phyloP scores from a whole-genome alignment of 2,113 vertebrate species.

The Leptobrachium ailaonicum region DNA sequence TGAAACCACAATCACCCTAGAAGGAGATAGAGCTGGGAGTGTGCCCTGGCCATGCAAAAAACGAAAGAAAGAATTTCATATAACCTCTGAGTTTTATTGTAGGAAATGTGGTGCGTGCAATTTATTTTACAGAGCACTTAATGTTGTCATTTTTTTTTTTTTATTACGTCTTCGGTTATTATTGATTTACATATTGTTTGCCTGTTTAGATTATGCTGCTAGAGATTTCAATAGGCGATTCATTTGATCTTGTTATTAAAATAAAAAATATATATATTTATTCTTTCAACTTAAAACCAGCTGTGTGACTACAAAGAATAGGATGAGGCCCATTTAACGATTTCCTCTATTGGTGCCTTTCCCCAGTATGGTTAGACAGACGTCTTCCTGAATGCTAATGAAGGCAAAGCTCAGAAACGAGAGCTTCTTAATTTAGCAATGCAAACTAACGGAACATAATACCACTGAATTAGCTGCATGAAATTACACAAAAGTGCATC shows the following conservation, averaged over 20 bases:
- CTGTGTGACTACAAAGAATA: background rate
- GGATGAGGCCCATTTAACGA: background rate
- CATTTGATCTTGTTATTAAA: constrained; percentile 5
- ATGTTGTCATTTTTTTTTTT: constrained; percentile 7
- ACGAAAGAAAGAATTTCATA: constrained; percentile 6
- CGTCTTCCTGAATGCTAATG: background rate
- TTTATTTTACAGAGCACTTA: constrained; percentile 12
- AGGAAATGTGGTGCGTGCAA: constrained; percentile 3
- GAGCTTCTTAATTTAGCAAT: background rate
- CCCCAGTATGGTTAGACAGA: background rate
- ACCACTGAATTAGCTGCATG: background rate
- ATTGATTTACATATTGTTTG: constrained; percentile 29
- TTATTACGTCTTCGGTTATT: constrained; percentile 11
- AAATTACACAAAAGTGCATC: background rate
- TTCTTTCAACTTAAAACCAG: background rate
- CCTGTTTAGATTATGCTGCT: background rate
- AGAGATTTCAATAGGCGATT: constrained; percentile 20
- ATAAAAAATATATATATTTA: background rate
- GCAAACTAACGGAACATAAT: background rate
- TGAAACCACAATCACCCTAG: no score
- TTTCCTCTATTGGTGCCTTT: background rate
- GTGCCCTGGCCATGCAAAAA: no score
- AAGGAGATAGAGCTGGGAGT: no score
- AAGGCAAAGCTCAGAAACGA: background rate
- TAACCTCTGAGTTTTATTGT: background rate